phyloP scores from a whole-genome alignment of 2,113 vertebrate species.

The Sceloporus undulatus region DNA sequence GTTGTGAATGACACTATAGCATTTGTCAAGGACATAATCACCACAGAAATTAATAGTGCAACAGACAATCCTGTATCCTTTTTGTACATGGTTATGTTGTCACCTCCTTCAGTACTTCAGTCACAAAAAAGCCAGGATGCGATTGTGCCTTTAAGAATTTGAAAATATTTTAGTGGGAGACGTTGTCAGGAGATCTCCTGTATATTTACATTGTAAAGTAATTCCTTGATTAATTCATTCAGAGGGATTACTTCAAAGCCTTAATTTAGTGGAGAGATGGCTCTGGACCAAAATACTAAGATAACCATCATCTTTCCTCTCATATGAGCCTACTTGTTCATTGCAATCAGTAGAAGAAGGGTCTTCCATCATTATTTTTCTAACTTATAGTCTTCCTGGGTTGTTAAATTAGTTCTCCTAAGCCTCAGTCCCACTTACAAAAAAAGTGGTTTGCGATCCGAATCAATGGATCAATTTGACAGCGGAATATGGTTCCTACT shows the following conservation, averaged over 20 bases:
- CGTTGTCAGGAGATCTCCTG: background rate
- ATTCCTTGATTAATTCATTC: too few species aligned
- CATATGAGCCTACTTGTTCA: background rate
- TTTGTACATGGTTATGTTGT: background rate
- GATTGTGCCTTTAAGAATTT: background rate
- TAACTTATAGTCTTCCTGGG: too few species aligned
- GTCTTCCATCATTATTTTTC: too few species aligned
- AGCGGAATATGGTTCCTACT: too few species aligned
- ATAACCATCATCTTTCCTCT: background rate
- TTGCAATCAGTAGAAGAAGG: background rate
- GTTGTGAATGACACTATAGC: conserved; percentile 93
- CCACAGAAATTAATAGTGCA: conserved; percentile 96
- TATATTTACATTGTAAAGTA: background rate
- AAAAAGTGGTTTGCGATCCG: too few species aligned
- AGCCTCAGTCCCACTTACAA: too few species aligned
- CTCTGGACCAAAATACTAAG: background rate
- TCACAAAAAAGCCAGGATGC: background rate
- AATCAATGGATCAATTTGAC: too few species aligned
- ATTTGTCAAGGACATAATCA: conserved; percentile 95
- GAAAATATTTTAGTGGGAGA: background rate
- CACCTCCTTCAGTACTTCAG: background rate
- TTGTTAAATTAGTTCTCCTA: too few species aligned
- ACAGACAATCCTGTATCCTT: conserved; percentile 99
- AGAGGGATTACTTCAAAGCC: too few species aligned
- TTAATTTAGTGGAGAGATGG: too few species aligned